Base-by-base conservation (phyloP, 2,113 vertebrate species). In the Misgurnus anguillicaudatus region DNA sequence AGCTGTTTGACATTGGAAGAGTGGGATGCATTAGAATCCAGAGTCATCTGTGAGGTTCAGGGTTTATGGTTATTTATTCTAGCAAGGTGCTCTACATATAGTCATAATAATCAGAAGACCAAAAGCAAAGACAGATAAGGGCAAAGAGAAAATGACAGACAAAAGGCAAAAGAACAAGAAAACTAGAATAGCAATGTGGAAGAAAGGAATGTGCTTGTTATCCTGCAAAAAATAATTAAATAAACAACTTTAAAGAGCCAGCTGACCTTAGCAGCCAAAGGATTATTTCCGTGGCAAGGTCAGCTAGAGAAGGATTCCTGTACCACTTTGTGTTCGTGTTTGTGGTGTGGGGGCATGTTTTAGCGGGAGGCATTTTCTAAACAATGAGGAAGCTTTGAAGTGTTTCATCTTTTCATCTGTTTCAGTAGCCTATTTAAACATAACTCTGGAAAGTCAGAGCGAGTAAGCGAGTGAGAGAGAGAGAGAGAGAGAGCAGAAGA, bases 1-100 rank as follows among this genome's bases (percentile, higher is more conserved):
- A 70, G 24, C 31, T 75, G 65, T 80, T 88, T 31, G 24, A 75
- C 80, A 82, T 89, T 89, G 53, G 66, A 84, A 83, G 66, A 82
- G 82, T 86, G 69, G 82, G 88, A 87, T 36, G 36, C 31, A 48
- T 3, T 48, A 42, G 16, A 53, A 53, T 89, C 83, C 71, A 85
- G 82, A 87, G 78, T 83, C 57, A 82, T 78, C 71, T 57, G 79
- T 69, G 82, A 86, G 77, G 55, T 65, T 63, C 41, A n/a, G 38
- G n/a, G 9, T n/a, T 62, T 63, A 58, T 57, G 17, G 72, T 83
- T 55, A 77, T 70, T 83, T 55, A 77, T 70, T 55, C 31, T 53
- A 70, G 9, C 11, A 57, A 62, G 24, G 47, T 36, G 58, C 9
- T 51, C 16, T 31, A 47, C n/a, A 39, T 16, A 24, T 16, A 61